phyloP scores from a whole-genome alignment of 2,113 vertebrate species.

The Atrichornis clamosus region DNA sequence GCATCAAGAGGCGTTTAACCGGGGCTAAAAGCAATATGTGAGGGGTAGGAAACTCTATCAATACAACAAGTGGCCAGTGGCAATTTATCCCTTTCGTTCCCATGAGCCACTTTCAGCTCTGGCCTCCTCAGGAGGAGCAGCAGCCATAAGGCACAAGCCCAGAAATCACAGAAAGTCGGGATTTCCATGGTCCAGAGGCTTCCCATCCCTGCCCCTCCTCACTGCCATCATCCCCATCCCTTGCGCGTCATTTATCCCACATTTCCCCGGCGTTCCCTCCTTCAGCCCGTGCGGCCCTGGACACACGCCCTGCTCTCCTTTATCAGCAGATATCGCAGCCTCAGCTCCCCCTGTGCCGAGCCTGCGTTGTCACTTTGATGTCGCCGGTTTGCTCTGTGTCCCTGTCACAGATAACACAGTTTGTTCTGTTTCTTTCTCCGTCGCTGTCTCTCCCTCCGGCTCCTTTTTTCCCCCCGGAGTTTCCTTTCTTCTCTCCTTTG shows the following conservation, averaged over 20 bases:
- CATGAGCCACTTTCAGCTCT: background rate
- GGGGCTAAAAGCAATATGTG: background rate
- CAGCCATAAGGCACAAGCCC: background rate
- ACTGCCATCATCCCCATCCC: too few species aligned
- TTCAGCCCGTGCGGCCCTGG: background rate
- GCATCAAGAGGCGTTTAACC: background rate
- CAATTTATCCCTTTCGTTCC: background rate
- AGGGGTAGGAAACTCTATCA: background rate
- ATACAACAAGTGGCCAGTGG: background rate
- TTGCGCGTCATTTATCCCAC: background rate
- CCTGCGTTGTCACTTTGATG: background rate
- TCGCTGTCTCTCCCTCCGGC: background rate
- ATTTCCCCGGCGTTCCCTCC: background rate
- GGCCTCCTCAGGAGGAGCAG: background rate
- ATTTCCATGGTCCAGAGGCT: background rate
- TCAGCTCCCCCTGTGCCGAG: background rate
- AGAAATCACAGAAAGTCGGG: background rate
- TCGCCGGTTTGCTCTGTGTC: background rate
- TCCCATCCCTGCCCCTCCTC: background rate
- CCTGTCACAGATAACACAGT: background rate
- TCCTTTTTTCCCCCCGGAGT: background rate
- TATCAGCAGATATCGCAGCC: background rate
- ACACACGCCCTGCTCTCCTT: rapidly evolving
- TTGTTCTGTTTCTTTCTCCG: background rate
- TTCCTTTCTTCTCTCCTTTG: background rate